Base-by-base conservation (phyloP, 1,140 invertebrate species). In the Seison nebaliae region DNA sequence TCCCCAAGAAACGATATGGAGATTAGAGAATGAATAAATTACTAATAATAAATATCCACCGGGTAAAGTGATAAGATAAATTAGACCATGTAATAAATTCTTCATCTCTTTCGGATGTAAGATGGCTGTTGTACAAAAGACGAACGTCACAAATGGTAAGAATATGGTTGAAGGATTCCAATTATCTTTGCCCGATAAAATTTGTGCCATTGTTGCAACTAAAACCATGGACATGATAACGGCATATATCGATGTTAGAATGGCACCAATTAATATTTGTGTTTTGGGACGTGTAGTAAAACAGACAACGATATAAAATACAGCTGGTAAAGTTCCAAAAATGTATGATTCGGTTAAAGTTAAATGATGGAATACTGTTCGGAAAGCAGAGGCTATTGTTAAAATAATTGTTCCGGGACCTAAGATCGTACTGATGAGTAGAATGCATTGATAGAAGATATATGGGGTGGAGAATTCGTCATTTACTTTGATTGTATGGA, bases 321-420 rank as follows among this genome's bases (percentile, higher is more conserved):
- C 12, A n/a, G 65, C 55, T 0, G 65, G 65, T 3, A 61, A 41
- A 2, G 63, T 37, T 17, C 65, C 58, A 19, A 60, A 46, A 1
- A 46, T 46, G 37, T 64, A 57, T 14, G 62, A 54, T 24, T 52
- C 51, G 46, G 50, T 57, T 19, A 59, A 54, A 5, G 58, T 51
- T 9, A 69, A 50, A 21, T 60, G 57, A 29, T 45, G 51, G 45
- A 70, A 70, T 1, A 65, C 64, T 6, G 63, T 59, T 3, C 54
- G 51, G 24, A 67, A 59, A 7, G 68, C 64, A 19, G 66, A 66
- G 21, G 66, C 61, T 28, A 69, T 50, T 63, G 68, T 67, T 37
- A 70, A 57, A 35, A 70, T 62, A 26, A 71, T 68, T 0, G 65
- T 70, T 19, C 67, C 68, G 5, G 68, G 69, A 22, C 68, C 67